Conservation (phyloP, 2,888 invertebrate genomes). For the Gnatocerus cornutus region DNA sequence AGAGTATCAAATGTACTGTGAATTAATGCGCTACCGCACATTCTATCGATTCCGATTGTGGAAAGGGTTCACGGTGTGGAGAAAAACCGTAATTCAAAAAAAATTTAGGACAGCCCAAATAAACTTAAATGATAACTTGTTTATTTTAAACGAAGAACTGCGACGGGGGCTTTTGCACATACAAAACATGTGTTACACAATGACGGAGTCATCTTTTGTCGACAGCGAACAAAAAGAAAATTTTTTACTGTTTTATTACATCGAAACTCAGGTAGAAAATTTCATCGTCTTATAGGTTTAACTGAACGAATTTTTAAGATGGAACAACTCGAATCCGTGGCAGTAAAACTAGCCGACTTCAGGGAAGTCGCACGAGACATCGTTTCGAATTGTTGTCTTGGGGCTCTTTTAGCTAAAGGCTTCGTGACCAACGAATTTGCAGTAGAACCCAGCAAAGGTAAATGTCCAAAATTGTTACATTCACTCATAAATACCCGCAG, state of each 20-base stretch:
- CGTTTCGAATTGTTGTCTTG: constrained; percentile 81
- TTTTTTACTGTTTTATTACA: constrained; percentile 79
- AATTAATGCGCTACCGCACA: constrained; percentile 82
- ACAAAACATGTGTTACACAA: constrained; percentile 79
- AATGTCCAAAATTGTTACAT: not conserved
- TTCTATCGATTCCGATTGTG: constrained; percentile 81
- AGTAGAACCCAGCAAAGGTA: constrained; percentile 60
- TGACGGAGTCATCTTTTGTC: constrained; percentile 78
- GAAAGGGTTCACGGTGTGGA: constrained; percentile 73
- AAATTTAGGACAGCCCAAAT: constrained; percentile 78
- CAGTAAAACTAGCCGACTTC: constrained; percentile 70
- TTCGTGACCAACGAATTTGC: constrained; percentile 83
- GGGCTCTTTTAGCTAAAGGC: constrained; percentile 82
- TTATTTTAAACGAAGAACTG: constrained; percentile 82
- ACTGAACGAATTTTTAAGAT: constrained; percentile 66
- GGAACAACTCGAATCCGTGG: constrained; percentile 67
- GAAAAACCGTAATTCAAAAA: constrained; percentile 75
- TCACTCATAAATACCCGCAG: constrained; percentile 2
- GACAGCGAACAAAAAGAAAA: constrained; percentile 73
- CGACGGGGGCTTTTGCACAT: constrained; percentile 82
- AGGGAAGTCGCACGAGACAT: constrained; percentile 74
- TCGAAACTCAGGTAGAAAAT: constrained; percentile 77
- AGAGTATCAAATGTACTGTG: constrained; percentile 86
- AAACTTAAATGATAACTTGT: constrained; percentile 79
- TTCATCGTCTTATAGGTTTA: not conserved